These are phyloP conservation scores for Paratilapia polleni DNA, from an alignment of 2,113 vertebrate genomes.

Conservation along the genomic window DNA sequence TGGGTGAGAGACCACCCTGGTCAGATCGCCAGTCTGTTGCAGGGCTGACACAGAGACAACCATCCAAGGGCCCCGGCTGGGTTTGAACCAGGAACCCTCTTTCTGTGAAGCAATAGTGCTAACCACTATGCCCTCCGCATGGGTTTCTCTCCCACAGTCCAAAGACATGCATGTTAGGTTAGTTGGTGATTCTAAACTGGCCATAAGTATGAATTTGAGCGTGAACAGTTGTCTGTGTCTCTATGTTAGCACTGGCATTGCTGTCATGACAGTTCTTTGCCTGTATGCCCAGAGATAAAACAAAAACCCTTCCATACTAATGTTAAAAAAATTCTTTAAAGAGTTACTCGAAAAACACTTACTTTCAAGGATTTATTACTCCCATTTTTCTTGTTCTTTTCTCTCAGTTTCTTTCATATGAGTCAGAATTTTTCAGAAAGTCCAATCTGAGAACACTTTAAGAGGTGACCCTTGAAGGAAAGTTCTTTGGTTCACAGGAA, in stretches of 20 bases:
- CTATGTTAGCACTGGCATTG: not conserved
- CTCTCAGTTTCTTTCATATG: not conserved
- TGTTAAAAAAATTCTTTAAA: not conserved
- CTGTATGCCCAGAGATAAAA: too few species aligned
- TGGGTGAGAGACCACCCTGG: not conserved
- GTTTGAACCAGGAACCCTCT: not conserved
- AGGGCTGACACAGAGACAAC: not conserved
- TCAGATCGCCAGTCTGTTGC: not conserved
- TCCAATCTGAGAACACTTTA: not conserved
- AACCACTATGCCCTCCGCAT: too few species aligned
- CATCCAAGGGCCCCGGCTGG: too few species aligned
- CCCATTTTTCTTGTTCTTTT: not conserved
- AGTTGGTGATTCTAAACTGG: not conserved
- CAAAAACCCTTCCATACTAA: not conserved
- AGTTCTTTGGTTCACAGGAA: not conserved
- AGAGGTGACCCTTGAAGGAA: slow-evolving; percentile 1
- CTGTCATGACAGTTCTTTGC: not conserved
- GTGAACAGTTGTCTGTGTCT: not conserved
- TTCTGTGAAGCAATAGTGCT: not conserved
- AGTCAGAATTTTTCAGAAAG: not conserved
- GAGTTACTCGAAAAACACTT: not conserved
- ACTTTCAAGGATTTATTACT: not conserved
- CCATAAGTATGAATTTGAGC: not conserved
- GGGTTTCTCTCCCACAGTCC: too few species aligned
- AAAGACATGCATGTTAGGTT: too few species aligned